Percentiles rank a stretch among this genome's conserved stretches.
Evolutionary conservation across 2,797 vertebrate species (phyloP).

Genomic region (Cheirogaleus major): DNA sequence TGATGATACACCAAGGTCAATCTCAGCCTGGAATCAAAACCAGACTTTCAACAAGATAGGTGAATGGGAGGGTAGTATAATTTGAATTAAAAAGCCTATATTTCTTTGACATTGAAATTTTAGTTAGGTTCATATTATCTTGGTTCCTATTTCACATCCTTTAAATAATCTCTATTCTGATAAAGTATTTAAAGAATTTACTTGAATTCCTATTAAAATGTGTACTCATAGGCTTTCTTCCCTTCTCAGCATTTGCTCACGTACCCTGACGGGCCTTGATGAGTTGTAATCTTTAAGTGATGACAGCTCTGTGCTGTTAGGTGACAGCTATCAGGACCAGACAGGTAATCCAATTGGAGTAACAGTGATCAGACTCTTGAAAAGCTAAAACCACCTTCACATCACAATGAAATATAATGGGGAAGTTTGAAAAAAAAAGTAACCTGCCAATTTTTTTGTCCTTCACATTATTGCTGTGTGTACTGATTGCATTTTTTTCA

Average conservation of each 20-base stretch:
- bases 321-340: neutral
- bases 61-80: neutral
- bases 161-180: neutral
- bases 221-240: neutral
- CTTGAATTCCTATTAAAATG: neutral
- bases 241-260: neutral
- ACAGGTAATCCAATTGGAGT: neutral
- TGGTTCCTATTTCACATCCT: neutral
- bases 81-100: neutral
- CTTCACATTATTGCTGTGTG: neutral
- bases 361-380: conserved; percentile 11
- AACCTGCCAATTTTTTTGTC: neutral
- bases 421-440: neutral
- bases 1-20: neutral
- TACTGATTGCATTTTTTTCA: neutral
- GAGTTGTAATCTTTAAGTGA: neutral
- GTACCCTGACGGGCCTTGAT: neutral
- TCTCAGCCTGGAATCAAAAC: neutral
- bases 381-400: conserved; percentile 46
- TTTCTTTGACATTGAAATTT: neutral
- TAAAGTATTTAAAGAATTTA: conserved; percentile 8
- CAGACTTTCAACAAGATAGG: neutral
- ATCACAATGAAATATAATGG: conserved; percentile 6
- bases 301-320: neutral
- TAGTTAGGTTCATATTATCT: neutral